phyloP scores from a whole-genome alignment of 1,140 invertebrate species.

The Akabosia matsudoensis region DNA sequence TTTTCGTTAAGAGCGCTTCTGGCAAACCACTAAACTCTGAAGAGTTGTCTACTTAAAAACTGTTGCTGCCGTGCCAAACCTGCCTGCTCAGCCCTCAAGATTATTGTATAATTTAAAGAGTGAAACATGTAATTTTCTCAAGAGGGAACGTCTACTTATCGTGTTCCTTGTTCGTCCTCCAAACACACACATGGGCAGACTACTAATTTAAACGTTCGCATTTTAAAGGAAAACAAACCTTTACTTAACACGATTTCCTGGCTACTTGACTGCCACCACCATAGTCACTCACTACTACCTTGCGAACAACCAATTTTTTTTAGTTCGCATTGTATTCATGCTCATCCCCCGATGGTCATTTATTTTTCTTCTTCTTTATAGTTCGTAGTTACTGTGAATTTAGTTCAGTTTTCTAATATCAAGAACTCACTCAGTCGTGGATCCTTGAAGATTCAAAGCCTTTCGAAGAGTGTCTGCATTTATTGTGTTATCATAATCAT shows the following conservation, averaged over 20 bases:
- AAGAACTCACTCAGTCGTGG: background rate
- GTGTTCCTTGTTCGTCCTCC: slow-evolving; percentile 14
- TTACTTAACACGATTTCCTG: slow-evolving; percentile 19
- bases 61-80: background rate
- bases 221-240: slow-evolving; percentile 24
- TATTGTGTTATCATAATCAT: background rate
- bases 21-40: background rate
- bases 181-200: slow-evolving; percentile 21
- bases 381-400: background rate
- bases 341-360: background rate
- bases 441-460: background rate
- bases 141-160: slow-evolving; percentile 18
- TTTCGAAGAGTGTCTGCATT: background rate
- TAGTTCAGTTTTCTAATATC: background rate
- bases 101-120: slow-evolving; percentile 24
- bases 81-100: slow-evolving; percentile 2
- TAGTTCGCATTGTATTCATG: no score
- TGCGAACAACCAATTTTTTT: no score
- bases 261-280: background rate
- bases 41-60: background rate
- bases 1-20: background rate
- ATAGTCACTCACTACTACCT: background rate
- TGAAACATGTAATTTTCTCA: slow-evolving; percentile 20
- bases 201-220: slow-evolving; percentile 22
- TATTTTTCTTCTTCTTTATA: background rate